Evolutionary conservation across 2,888 invertebrate species (phyloP).

Genomic region (Ormyrus thymus): DNA sequence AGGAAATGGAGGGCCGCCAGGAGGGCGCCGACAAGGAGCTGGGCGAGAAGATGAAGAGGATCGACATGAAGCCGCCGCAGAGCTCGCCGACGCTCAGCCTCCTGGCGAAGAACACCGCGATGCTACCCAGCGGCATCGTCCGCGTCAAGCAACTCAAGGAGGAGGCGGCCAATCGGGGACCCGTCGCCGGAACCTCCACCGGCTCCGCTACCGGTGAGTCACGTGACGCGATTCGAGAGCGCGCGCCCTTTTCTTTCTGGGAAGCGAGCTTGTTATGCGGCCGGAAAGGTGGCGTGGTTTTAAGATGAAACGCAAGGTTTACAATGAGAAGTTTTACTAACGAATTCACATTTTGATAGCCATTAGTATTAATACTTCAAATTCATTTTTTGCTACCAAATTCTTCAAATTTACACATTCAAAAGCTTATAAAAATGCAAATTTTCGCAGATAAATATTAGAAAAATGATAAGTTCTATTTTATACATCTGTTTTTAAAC

Average conservation of each 20-base stretch:
- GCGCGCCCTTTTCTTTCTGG: neutral
- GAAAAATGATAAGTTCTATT: too few relatives aligned
- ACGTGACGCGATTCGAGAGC: neutral
- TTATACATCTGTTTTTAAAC: too few relatives aligned
- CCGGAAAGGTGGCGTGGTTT: neutral
- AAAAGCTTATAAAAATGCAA: too few relatives aligned
- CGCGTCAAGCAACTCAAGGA: slow-evolving; percentile 63
- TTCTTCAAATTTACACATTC: too few relatives aligned
- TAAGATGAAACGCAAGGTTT: too few relatives aligned
- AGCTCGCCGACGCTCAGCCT: slow-evolving; percentile 61
- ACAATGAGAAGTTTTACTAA: too few relatives aligned
- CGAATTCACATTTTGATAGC: too few relatives aligned
- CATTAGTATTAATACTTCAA: too few relatives aligned
- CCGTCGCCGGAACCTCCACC: slow-evolving; percentile 58
- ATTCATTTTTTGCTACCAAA: too few relatives aligned
- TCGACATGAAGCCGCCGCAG: slow-evolving; percentile 61
- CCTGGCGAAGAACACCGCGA: slow-evolving; percentile 63
- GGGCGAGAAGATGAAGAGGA: slow-evolving; percentile 65
- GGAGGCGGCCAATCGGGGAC: slow-evolving; percentile 17
- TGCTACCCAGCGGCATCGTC: slow-evolving; percentile 66
- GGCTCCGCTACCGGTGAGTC: slow-evolving; percentile 71
- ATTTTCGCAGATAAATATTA: too few relatives aligned
- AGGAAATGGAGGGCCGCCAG: slow-evolving; percentile 35
- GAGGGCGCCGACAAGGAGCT: slow-evolving; percentile 48
- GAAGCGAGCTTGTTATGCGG: neutral